Conservation (phyloP, 1,140 invertebrate species). For the Campoletis sonorensis region DNA sequence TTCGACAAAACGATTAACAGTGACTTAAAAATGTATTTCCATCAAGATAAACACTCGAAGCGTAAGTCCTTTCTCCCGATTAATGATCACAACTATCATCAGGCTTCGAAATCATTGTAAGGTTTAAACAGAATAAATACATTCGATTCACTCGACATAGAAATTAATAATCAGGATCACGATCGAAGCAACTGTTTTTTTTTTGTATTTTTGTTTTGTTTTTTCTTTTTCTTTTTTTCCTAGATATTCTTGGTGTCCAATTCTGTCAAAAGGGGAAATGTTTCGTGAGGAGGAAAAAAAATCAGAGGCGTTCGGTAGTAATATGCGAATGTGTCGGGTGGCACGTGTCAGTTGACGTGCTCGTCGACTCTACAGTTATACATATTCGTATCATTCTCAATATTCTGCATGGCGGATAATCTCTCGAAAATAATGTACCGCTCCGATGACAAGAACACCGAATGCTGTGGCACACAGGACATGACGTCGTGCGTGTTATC, state of each 20-base stretch:
- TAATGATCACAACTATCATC: too few relatives aligned
- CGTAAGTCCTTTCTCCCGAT: too few relatives aligned
- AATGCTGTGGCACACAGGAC: constrained; percentile 23
- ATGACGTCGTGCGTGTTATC: constrained; percentile 27
- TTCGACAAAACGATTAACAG: neutral
- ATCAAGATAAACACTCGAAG: neutral
- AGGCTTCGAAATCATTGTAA: too few relatives aligned
- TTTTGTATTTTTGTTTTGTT: too few relatives aligned
- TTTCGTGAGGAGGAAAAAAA: constrained; percentile 12
- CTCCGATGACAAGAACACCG: constrained; percentile 44
- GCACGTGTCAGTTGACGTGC: neutral
- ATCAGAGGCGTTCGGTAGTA: constrained; percentile 14
- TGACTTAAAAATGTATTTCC: too few relatives aligned
- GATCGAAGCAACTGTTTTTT: too few relatives aligned
- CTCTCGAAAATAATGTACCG: constrained; percentile 44
- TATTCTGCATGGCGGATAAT: neutral
- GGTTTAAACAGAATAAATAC: too few relatives aligned
- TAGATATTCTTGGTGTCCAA: neutral
- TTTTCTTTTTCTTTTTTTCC: too few relatives aligned
- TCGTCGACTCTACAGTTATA: neutral
- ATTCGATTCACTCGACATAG: too few relatives aligned
- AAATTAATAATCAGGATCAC: too few relatives aligned
- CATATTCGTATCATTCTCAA: constrained; percentile 5
- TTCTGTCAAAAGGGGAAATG: neutral
- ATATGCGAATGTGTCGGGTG: constrained; percentile 18